Evolutionary conservation across 2,113 vertebrate species (phyloP), one percentile per base, ranked within the genome.

Genomic region (Apteryx owenii): DNA sequence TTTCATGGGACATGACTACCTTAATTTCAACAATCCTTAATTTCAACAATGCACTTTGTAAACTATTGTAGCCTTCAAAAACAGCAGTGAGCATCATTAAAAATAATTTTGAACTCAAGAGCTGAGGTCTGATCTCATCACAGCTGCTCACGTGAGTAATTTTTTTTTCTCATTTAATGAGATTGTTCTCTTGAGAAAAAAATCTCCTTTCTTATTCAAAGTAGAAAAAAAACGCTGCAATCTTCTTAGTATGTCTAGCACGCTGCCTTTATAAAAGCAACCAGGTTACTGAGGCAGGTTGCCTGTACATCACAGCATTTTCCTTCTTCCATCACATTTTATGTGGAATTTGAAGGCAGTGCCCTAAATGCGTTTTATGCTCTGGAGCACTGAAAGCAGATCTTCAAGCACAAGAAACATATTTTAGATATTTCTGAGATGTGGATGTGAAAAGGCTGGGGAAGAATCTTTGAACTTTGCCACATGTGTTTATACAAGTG

Each of bases 281-380:
- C 5, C 40, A 20, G 2, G 1, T 0, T 38, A 9, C 29, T 89
- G 42, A 53, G 48, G 22, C 68, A n/a, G 17, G n/a, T 76, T 19
- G 42, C 21, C 23, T 72, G 40, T 33, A 40, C 11, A 46, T 31
- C 46, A 44, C 21, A 44, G 8, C 13, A 31, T 31, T 8, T 7
- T 75, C 40, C 19, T 61, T 38, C 58, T 51, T 16, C 31, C 29
- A 22, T 60, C 50, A 44, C 1, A 56, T 56, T 56, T 56, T 56
- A 56, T 56, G 0, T 22, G 50, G 61, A 54, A 20, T 50, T 44
- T 40, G 38, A 79, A 61, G n/a, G n/a, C 29, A 31, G 29, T 19
- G 20, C 25, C 12, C 21, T 42, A 21, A 8, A 8, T 50, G 4
- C 7, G 13, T 42, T 58, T 8, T 53, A 53, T 0, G 0, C 33